Evolutionary conservation across 1,140 invertebrate species (phyloP).

Genomic region (Drosophila mauritiana): DNA sequence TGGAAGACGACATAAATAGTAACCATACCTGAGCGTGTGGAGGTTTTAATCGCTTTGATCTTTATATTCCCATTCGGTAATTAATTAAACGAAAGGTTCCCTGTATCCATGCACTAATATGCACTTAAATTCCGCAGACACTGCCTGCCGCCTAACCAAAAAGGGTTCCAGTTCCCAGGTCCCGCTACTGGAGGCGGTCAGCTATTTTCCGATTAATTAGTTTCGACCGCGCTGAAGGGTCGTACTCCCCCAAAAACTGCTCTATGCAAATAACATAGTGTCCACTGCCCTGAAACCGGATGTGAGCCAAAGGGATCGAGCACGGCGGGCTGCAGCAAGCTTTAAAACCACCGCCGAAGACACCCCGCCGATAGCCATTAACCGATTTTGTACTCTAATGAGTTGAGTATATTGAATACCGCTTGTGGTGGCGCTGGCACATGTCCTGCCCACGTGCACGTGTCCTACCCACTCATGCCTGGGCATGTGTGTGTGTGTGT

Average conservation of each 20-base stretch:
- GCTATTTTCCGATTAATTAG: slow-evolving; percentile 59
- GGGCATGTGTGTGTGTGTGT: too few species aligned
- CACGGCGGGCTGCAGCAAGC: not conserved
- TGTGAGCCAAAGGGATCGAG: slow-evolving; percentile 1
- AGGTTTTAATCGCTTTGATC: slow-evolving; percentile 69
- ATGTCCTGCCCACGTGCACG: not conserved
- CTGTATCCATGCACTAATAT: slow-evolving; percentile 46
- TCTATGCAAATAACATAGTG: slow-evolving; percentile 1
- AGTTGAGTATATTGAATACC: not conserved
- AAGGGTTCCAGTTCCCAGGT: slow-evolving; percentile 3
- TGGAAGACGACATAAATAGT: slow-evolving; percentile 73
- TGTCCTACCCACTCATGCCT: not conserved
- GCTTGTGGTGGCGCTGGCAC: not conserved
- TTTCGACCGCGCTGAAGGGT: slow-evolving; percentile 2
- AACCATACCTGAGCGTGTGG: slow-evolving; percentile 42
- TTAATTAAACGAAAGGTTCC: slow-evolving; percentile 75
- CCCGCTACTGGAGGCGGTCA: not conserved
- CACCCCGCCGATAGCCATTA: not conserved
- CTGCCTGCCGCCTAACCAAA: slow-evolving; percentile 15
- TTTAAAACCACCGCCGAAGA: not conserved
- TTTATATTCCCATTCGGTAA: slow-evolving; percentile 65
- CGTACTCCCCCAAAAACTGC: not conserved
- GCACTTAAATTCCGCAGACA: slow-evolving; percentile 31
- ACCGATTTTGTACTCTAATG: slow-evolving; percentile 3
- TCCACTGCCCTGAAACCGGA: not conserved